These are phyloP conservation scores for Pollenia griseotomentosa DNA, from an alignment of 2,888 invertebrate genomes.

Conservation along the genomic window DNA sequence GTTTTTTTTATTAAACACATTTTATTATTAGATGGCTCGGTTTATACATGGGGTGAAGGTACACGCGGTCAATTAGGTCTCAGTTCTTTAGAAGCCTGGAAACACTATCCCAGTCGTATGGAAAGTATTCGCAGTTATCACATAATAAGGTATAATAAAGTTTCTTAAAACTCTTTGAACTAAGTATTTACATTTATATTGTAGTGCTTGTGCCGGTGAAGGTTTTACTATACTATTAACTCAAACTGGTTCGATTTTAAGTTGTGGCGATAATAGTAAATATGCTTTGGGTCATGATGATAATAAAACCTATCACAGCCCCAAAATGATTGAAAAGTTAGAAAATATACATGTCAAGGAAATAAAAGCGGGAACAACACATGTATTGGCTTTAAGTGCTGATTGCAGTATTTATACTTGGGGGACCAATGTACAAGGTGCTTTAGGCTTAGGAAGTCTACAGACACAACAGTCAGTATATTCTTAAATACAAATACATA, in stretches of 20 bases:
- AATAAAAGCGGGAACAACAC: constrained; percentile 87
- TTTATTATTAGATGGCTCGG: constrained; percentile 85
- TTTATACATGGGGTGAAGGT: constrained; percentile 90
- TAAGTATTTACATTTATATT: constrained; percentile 7
- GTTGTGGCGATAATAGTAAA: constrained; percentile 88
- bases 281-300: constrained; percentile 88
- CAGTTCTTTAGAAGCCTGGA: constrained; percentile 85
- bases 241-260: constrained; percentile 88
- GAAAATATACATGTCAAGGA: constrained; percentile 86
- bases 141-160: constrained; percentile 84
- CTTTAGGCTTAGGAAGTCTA: constrained; percentile 85
- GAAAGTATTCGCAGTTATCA: constrained; percentile 87
- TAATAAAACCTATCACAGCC: constrained; percentile 85
- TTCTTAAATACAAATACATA: neutral
- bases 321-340: constrained; percentile 86
- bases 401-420: constrained; percentile 88
- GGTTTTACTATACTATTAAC: constrained; percentile 89
- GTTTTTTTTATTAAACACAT: constrained; percentile 42
- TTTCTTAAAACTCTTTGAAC: neutral
- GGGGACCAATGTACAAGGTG: constrained; percentile 87
- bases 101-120: constrained; percentile 86
- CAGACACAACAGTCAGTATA: constrained; percentile 80
- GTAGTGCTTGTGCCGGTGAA: constrained; percentile 87
- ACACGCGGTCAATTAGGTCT: constrained; percentile 88
- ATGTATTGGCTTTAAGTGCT: constrained; percentile 87